Evolutionary conservation across 2,888 invertebrate genomes (phyloP).

Genomic region (Ennomos erosarius): DNA sequence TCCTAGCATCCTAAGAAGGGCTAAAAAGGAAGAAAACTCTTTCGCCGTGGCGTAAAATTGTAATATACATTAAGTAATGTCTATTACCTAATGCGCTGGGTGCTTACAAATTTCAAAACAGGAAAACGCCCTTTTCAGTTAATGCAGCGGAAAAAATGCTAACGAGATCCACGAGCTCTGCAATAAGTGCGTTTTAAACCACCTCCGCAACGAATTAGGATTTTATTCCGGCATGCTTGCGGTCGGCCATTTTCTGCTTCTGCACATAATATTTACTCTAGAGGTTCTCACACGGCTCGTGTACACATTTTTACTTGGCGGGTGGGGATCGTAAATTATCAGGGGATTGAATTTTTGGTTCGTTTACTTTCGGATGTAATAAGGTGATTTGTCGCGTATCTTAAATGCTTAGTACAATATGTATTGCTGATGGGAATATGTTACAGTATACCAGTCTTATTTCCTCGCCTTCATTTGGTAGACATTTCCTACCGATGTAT

Average conservation of each 20-base stretch:
- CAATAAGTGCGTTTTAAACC: slow-evolving; percentile 37
- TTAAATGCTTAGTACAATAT: neutral
- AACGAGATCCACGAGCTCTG: neutral
- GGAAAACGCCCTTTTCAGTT: slow-evolving; percentile 4
- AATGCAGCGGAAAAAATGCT: too few species aligned
- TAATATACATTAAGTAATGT: slow-evolving; percentile 17
- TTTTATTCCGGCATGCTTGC: slow-evolving; percentile 30
- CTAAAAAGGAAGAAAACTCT: neutral
- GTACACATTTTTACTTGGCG: slow-evolving; percentile 25
- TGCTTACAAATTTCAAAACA: slow-evolving; percentile 25
- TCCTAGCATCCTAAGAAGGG: neutral
- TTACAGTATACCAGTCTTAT: too few species aligned
- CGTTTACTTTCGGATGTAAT: slow-evolving; percentile 11
- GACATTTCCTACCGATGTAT: slow-evolving; percentile 15
- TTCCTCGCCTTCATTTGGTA: neutral
- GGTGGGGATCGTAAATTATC: slow-evolving; percentile 16
- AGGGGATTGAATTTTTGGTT: slow-evolving; percentile 10
- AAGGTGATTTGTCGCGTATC: slow-evolving; percentile 2
- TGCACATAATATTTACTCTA: slow-evolving; percentile 12
- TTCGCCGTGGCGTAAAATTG: slow-evolving; percentile 8
- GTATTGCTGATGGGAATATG: too few species aligned
- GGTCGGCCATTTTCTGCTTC: slow-evolving; percentile 20
- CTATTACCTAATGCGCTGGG: slow-evolving; percentile 34
- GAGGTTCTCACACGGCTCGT: neutral
- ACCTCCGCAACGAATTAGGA: slow-evolving; percentile 33